A percentile compares a stretch with the other conserved stretches of the same genome.
These are phyloP conservation scores for Ameiurus melas DNA, from an alignment of 2,113 vertebrate genomes.

Conservation along the genomic window DNA sequence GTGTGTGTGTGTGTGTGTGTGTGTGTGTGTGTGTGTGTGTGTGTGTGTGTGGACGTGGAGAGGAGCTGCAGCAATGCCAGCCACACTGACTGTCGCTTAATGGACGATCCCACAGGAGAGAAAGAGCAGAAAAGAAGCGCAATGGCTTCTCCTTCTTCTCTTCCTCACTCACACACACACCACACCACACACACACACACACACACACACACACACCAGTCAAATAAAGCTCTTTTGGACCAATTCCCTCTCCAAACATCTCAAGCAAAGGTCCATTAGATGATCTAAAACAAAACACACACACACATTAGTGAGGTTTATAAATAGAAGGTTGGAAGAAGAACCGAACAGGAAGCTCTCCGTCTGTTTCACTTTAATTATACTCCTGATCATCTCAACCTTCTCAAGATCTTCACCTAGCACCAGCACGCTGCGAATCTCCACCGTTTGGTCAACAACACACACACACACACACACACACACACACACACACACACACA, in stretches of 20 bases:
- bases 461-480: background rate
- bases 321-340: conserved; percentile 56
- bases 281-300: conserved; percentile 58
- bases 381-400: conserved; percentile 20
- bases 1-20: conserved; percentile 1
- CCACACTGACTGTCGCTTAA: conserved; percentile 70
- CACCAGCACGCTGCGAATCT: background rate
- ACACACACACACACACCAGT: conserved; percentile 34
- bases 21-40: conserved; percentile 58
- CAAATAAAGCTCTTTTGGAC: conserved; percentile 28
- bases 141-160: conserved; percentile 85
- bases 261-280: conserved; percentile 47
- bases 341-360: conserved; percentile 17
- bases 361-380: conserved; percentile 19
- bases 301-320: conserved; percentile 60
- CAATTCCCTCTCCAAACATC: conserved; percentile 31
- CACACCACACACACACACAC: background rate
- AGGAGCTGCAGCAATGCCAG: conserved; percentile 65
- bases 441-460: background rate
- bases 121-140: conserved; percentile 71
- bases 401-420: conserved; percentile 10
- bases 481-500: background rate
- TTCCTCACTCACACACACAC: conserved; percentile 23
- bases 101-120: conserved; percentile 68
- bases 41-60: conserved; percentile 70